Evolutionary conservation across 2,797 vertebrate species (phyloP).

Genomic region (Eospalax fontanierii): DNA sequence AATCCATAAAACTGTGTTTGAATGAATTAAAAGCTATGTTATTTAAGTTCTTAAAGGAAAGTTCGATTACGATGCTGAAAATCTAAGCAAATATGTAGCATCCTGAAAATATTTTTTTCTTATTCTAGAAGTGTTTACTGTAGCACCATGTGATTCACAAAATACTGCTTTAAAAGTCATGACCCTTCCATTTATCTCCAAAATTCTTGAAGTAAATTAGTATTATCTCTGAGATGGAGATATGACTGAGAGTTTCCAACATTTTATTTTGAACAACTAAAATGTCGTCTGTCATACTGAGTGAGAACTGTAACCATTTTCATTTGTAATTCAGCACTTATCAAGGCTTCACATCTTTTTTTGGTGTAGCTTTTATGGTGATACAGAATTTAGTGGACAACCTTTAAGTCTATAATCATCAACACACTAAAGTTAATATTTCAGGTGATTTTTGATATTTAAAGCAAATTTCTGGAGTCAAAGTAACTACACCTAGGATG

Average conservation of each 20-base stretch:
- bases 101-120: neutral
- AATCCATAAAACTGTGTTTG: neutral
- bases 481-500: neutral
- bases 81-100: neutral
- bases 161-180: neutral
- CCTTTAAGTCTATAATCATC: neutral
- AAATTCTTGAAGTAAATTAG: neutral
- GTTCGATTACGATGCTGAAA: neutral
- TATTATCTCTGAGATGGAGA: conserved; percentile 3
- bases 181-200: neutral
- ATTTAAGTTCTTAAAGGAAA: conserved; percentile 40
- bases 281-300: neutral
- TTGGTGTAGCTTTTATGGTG: neutral
- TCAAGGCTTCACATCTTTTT: neutral
- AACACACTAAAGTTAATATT: neutral
- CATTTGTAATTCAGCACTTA: neutral
- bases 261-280: neutral
- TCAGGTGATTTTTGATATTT: conserved; percentile 21
- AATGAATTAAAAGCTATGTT: neutral
- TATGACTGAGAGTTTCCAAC: neutral
- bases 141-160: neutral
- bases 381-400: neutral
- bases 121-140: neutral
- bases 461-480: neutral
- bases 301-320: neutral